phyloP scores from a whole-genome alignment of 1,140 invertebrate species.

The Periplaneta americana region DNA sequence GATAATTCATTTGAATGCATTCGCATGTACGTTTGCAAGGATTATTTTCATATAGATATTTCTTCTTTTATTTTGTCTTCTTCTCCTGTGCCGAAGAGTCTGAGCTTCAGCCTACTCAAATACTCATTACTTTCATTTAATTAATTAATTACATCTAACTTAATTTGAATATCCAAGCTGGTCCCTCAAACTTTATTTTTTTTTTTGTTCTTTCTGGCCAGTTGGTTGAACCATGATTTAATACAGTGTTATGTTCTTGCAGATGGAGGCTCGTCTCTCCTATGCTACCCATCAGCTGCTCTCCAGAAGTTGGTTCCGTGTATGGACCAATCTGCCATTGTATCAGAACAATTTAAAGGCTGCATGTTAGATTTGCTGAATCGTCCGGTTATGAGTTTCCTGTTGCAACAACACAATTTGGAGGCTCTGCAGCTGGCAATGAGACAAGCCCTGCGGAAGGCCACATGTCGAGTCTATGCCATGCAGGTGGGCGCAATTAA shows the following conservation, averaged over 20 bases:
- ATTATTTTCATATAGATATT: no score
- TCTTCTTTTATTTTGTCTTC: no score
- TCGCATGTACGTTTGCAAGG: no score
- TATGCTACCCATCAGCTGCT: constrained; percentile 77
- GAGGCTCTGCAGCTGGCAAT: constrained; percentile 74
- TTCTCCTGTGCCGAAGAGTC: no score
- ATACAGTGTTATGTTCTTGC: constrained; percentile 6
- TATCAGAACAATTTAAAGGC: constrained; percentile 29
- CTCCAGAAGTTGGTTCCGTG: constrained; percentile 64
- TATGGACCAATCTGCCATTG: constrained; percentile 48
- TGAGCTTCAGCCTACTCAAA: no score
- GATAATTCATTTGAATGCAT: no score
- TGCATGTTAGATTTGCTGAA: constrained; percentile 42
- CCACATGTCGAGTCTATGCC: constrained; percentile 80
- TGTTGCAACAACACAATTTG: constrained; percentile 80
- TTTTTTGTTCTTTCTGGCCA: no score
- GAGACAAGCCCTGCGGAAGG: constrained; percentile 74
- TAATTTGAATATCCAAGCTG: no score
- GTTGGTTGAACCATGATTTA: no score
- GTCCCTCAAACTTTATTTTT: no score
- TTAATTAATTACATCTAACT: no score
- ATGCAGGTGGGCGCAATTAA: constrained; percentile 71
- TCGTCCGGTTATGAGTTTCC: constrained; percentile 75
- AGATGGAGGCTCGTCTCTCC: constrained; percentile 64
- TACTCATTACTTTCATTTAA: no score